Conservation (phyloP, 2,888 invertebrate genomes). For the Scrobipalpa atriplicella region DNA sequence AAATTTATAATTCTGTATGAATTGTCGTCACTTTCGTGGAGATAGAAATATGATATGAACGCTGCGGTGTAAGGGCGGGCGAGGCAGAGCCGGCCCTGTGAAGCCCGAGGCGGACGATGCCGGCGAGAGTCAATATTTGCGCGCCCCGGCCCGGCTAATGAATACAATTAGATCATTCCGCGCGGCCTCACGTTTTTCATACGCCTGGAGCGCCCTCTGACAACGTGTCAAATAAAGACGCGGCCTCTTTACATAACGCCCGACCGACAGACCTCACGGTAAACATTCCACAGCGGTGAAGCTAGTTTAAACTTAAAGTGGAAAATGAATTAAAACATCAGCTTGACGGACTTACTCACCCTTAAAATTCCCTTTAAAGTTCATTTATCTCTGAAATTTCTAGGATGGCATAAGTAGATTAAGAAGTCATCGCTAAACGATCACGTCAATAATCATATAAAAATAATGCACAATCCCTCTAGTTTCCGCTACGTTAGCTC, state of each 20-base stretch:
- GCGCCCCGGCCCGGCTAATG: slow-evolving; percentile 77
- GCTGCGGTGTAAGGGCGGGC: background rate
- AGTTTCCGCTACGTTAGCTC: slow-evolving; percentile 55
- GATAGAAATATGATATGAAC: slow-evolving; percentile 5
- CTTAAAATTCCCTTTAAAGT: slow-evolving; percentile 1
- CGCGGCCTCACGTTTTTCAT: slow-evolving; percentile 80
- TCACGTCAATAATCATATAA: slow-evolving; percentile 37
- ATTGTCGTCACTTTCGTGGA: background rate
- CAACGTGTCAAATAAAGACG: slow-evolving; percentile 70
- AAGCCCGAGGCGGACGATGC: slow-evolving; percentile 55
- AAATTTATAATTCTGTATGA: background rate
- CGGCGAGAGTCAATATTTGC: slow-evolving; percentile 78
- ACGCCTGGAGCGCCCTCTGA: slow-evolving; percentile 67
- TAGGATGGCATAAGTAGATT: background rate
- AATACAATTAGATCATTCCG: slow-evolving; percentile 83
- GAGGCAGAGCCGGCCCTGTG: background rate
- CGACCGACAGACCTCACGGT: slow-evolving; percentile 9
- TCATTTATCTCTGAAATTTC: too few species aligned
- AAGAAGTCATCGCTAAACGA: slow-evolving; percentile 20
- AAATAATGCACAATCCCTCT: slow-evolving; percentile 45
- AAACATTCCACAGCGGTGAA: slow-evolving; percentile 33
- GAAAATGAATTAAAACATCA: slow-evolving; percentile 40
- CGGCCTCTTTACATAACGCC: slow-evolving; percentile 55
- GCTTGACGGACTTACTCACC: slow-evolving; percentile 23
- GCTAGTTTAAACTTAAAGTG: slow-evolving; percentile 38